Conservation (phyloP, 1,140 invertebrate species). For the Drosophila neocordata region DNA sequence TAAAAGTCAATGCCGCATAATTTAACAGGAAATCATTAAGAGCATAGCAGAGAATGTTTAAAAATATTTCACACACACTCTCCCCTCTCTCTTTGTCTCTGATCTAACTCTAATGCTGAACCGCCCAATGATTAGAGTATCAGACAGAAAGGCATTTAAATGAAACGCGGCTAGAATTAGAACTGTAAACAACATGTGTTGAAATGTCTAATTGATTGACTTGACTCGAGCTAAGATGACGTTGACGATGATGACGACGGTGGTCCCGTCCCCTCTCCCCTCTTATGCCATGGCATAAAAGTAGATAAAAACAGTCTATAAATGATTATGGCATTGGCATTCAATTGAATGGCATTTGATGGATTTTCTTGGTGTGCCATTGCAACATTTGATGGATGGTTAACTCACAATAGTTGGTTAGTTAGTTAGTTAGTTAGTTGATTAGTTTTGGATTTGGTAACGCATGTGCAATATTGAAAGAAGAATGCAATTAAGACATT, state of each 20-base stretch:
- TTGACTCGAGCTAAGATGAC: slow-evolving; percentile 46
- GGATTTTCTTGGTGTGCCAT: slow-evolving; percentile 33
- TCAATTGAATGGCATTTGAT: slow-evolving; percentile 57
- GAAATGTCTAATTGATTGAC: slow-evolving; percentile 80
- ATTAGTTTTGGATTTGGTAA: slow-evolving; percentile 14
- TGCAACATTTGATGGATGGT: slow-evolving; percentile 50
- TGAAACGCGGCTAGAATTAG: slow-evolving; percentile 70
- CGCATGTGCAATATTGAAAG: slow-evolving; percentile 37
- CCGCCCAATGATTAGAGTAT: slow-evolving; percentile 19
- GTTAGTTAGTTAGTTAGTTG: slow-evolving; percentile 26
- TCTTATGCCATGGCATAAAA: too few species aligned
- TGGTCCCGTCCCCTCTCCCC: slow-evolving; percentile 12
- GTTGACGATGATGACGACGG: too few species aligned
- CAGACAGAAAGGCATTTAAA: slow-evolving; percentile 71
- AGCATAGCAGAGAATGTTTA: slow-evolving; percentile 48
- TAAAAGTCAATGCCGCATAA: slow-evolving; percentile 66
- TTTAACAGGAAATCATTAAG: slow-evolving; percentile 77
- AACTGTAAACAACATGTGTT: slow-evolving; percentile 81
- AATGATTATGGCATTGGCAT: slow-evolving; percentile 69
- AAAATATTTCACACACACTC: slow-evolving; percentile 60
- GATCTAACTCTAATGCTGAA: background rate
- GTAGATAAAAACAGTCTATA: slow-evolving; percentile 35
- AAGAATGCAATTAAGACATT: slow-evolving; percentile 71
- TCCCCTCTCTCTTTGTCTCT: background rate
- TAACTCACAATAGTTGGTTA: slow-evolving; percentile 20